These are phyloP conservation scores for Poeciliopsis turneri DNA, from an alignment of 2,797 vertebrate genomes.

Conservation along the genomic window DNA sequence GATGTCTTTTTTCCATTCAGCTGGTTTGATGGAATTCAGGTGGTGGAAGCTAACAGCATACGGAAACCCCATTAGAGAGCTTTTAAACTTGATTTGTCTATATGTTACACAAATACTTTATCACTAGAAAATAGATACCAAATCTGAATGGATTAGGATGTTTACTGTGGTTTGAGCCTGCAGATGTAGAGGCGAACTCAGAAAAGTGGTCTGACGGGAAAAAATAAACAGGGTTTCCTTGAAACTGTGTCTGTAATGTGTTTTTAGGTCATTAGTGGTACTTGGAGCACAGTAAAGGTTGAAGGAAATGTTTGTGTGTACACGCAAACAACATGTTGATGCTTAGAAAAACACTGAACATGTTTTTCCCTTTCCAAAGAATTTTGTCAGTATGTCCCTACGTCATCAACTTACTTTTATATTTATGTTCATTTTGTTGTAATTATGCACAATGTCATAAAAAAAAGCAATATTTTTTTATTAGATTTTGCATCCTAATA, in stretches of 20 bases:
- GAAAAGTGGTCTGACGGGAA: slow-evolving; percentile 1
- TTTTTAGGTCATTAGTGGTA: slow-evolving; percentile 21
- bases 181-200: slow-evolving; percentile 12
- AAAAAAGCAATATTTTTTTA: not conserved
- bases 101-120: slow-evolving; percentile 6
- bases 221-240: slow-evolving; percentile 3
- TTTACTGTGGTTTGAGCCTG: slow-evolving; percentile 50
- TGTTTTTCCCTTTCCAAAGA: not conserved
- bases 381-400: not conserved
- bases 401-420: not conserved
- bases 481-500: not conserved
- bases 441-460: not conserved
- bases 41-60: slow-evolving; percentile 63
- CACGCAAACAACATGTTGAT: not conserved
- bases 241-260: slow-evolving; percentile 15
- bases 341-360: not conserved
- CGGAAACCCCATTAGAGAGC: slow-evolving; percentile 70
- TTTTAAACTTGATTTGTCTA: slow-evolving; percentile 52
- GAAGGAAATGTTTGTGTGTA: not conserved
- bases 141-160: slow-evolving; percentile 43
- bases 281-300: not conserved
- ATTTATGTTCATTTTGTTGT: not conserved
- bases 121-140: slow-evolving; percentile 43
- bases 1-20: slow-evolving; percentile 49
- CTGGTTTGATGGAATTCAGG: slow-evolving; percentile 70